A percentile compares a stretch with the other conserved stretches of the same genome.
phyloP scores from a whole-genome alignment of 2,888 invertebrate species.

The Mylabris sibirica region DNA sequence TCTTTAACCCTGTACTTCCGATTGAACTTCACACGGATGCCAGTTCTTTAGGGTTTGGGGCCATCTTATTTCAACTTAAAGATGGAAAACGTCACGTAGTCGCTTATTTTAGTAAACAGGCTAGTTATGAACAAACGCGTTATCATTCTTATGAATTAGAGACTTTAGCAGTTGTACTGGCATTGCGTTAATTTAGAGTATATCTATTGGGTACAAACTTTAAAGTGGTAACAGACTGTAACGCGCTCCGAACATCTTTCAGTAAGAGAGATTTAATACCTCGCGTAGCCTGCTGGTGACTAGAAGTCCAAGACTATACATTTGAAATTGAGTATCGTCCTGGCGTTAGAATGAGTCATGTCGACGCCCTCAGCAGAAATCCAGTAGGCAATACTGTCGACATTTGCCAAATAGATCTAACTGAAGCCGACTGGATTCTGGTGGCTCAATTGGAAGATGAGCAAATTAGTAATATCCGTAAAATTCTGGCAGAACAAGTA shows the following conservation, averaged over 20 bases:
- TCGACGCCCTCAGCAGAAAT: no score
- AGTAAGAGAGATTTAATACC: no score
- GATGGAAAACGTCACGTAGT: conserved; percentile 31
- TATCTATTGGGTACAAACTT: conserved; percentile 44
- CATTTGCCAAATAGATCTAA: no score
- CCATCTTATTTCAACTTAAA: conserved; percentile 44
- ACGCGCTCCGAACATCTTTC: background rate
- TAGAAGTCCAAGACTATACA: no score
- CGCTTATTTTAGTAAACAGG: conserved; percentile 41
- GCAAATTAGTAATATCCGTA: no score
- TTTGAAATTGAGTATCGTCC: no score
- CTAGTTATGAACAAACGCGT: conserved; percentile 41
- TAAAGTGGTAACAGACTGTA: conserved; percentile 22
- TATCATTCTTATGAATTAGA: conserved; percentile 50
- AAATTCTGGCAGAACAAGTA: no score
- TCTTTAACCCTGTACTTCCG: conserved; percentile 20
- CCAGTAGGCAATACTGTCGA: no score
- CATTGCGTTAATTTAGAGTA: conserved; percentile 42
- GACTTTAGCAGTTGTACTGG: conserved; percentile 48
- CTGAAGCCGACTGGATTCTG: no score
- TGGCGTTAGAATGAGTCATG: no score
- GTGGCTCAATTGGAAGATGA: no score
- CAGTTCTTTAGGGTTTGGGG: conserved; percentile 40
- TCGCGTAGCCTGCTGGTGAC: no score
- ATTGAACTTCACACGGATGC: conserved; percentile 46